Evolutionary conservation across 64 coral and sea anemone genomes (phyloP).

Genomic region (Pocillopora damicornis): DNA sequence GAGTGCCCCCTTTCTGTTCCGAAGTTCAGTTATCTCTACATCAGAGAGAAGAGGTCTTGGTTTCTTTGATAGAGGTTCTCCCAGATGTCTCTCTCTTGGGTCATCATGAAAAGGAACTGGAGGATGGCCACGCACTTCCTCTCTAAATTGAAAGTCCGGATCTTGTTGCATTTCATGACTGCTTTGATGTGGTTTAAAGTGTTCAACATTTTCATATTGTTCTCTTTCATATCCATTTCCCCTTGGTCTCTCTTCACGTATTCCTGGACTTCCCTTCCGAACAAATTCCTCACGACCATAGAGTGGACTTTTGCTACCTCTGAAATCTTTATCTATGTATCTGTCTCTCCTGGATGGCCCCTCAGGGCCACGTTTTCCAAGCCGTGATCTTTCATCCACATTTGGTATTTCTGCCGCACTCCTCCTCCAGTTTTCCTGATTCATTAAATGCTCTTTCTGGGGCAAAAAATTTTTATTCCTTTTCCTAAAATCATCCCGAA

Average conservation of each 20-base stretch:
- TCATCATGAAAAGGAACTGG: conserved; percentile 25
- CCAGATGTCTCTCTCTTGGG: background rate
- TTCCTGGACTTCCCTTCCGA: background rate
- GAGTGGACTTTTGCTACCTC: background rate
- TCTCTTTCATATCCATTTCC: conserved; percentile 1
- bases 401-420: conserved; percentile 10
- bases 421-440: background rate
- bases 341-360: background rate
- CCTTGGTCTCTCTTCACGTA: conserved; percentile 12
- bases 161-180: background rate
- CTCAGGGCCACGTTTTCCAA: background rate
- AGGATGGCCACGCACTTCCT: conserved; percentile 20
- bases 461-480: conserved; percentile 12
- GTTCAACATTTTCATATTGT: conserved; percentile 2
- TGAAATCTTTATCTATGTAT: background rate
- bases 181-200: background rate
- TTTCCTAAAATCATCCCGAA: conserved; percentile 14
- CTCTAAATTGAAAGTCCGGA: background rate
- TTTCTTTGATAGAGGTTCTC: conserved; percentile 64
- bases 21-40: conserved; percentile 61
- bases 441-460: background rate
- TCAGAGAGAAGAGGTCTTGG: conserved; percentile 69
- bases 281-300: conserved; percentile 14
- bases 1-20: conserved; percentile 44
- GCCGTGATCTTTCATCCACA: conserved; percentile 18